Percentiles rank a stretch among this genome's conserved stretches.
Conservation (phyloP, 2,888 invertebrate genomes). For the Polia nebulosa region DNA sequence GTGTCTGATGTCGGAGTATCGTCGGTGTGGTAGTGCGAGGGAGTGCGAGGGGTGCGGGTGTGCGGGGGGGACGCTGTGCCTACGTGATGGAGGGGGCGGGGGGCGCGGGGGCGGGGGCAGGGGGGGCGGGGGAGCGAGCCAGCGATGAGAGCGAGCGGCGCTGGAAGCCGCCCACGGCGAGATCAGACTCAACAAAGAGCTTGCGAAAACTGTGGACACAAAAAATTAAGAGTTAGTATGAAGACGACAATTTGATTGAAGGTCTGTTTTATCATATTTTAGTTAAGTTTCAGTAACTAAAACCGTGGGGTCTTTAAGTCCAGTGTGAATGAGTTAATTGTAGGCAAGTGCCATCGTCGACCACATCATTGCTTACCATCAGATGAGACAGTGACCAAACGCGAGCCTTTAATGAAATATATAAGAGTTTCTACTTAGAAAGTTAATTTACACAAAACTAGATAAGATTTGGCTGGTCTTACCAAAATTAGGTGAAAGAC, state of each 20-base stretch:
- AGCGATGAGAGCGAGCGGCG: slow-evolving; percentile 95
- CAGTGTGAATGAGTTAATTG: too few species aligned
- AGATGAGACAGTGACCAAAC: too few species aligned
- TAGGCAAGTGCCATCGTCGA: too few species aligned
- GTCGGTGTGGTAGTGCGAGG: slow-evolving; percentile 55
- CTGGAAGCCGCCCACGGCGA: slow-evolving; percentile 94
- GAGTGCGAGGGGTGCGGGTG: slow-evolving; percentile 63
- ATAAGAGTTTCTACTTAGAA: too few species aligned
- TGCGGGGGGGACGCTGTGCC: slow-evolving; percentile 78
- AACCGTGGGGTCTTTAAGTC: too few species aligned
- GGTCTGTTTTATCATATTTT: slow-evolving; percentile 8
- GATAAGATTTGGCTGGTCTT: background rate
- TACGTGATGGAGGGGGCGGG: slow-evolving; percentile 84
- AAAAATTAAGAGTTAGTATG: background rate
- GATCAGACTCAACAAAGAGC: slow-evolving; percentile 95
- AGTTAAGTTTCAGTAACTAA: too few species aligned
- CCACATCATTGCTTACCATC: too few species aligned
- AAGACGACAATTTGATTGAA: background rate
- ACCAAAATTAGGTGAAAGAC: background rate
- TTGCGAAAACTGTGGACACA: slow-evolving; percentile 94
- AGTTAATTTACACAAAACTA: background rate
- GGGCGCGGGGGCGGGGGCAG: slow-evolving; percentile 77
- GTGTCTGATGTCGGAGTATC: slow-evolving; percentile 73
- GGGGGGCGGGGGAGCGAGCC: slow-evolving; percentile 89
- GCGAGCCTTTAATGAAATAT: too few species aligned